Evolutionary conservation across 2,888 invertebrate species (phyloP).

Genomic region (Taphrorychus bicolor): DNA sequence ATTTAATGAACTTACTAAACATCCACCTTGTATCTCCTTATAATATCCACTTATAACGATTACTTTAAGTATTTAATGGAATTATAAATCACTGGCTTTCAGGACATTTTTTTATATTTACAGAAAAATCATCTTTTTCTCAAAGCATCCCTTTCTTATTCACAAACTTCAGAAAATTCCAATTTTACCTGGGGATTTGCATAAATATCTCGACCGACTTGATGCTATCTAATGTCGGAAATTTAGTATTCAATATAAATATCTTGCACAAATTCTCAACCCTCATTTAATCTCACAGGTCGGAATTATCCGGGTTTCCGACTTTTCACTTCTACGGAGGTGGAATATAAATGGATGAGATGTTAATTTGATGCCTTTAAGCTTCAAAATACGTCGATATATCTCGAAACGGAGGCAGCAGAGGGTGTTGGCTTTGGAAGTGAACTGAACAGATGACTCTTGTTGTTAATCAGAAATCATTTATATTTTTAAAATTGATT

Average conservation of each 20-base stretch:
- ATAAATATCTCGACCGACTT: slow-evolving; percentile 12
- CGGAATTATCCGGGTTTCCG: slow-evolving; percentile 27
- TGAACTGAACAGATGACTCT: too few species aligned
- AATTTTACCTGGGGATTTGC: slow-evolving; percentile 8
- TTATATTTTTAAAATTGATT: too few species aligned
- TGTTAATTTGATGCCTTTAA: slow-evolving; percentile 14
- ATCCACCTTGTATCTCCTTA: too few species aligned
- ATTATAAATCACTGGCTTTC: too few species aligned
- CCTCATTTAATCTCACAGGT: slow-evolving; percentile 14
- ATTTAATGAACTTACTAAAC: too few species aligned
- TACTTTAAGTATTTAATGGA: too few species aligned
- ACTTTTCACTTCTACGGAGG: slow-evolving; percentile 18
- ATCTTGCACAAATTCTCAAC: slow-evolving; percentile 27
- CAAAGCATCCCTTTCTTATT: not conserved
- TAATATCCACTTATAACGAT: too few species aligned
- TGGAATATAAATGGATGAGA: slow-evolving; percentile 25
- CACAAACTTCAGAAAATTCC: not conserved
- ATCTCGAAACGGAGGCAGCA: not conserved
- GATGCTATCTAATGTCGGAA: slow-evolving; percentile 2
- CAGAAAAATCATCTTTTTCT: too few species aligned
- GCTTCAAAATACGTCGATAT: not conserved
- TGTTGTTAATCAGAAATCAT: too few species aligned
- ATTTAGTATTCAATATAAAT: slow-evolving; percentile 30
- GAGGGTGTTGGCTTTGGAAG: not conserved
- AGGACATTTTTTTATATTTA: too few species aligned